Conservation (phyloP, 1,140 invertebrate genomes). For the Cardiocondyla obscurior region DNA sequence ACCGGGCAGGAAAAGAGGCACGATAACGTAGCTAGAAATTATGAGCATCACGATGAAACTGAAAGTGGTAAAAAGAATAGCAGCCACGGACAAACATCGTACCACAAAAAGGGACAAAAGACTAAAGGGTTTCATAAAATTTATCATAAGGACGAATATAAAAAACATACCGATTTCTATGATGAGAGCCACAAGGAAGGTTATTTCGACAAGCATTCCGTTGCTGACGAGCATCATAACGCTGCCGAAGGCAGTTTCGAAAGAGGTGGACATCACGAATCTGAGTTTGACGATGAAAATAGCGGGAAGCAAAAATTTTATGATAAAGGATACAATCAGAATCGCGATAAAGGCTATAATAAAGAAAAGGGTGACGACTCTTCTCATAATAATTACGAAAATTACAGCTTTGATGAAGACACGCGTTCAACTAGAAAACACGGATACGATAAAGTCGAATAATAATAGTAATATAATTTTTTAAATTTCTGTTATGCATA, state of each 20-base stretch:
- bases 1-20: slow-evolving; percentile 87
- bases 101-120: slow-evolving; percentile 88
- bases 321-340: slow-evolving; percentile 82
- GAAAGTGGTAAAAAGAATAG: slow-evolving; percentile 87
- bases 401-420: slow-evolving; percentile 80
- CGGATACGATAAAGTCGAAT: slow-evolving; percentile 72
- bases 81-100: slow-evolving; percentile 86
- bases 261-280: slow-evolving; percentile 83
- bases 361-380: slow-evolving; percentile 78
- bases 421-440: slow-evolving; percentile 78
- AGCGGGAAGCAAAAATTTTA: slow-evolving; percentile 81
- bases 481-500: background rate
- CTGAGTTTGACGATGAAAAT: slow-evolving; percentile 80
- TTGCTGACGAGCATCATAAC: slow-evolving; percentile 82
- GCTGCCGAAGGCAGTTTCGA: slow-evolving; percentile 81
- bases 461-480: background rate
- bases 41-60: slow-evolving; percentile 88
- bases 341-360: slow-evolving; percentile 79
- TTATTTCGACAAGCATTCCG: slow-evolving; percentile 85
- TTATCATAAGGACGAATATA: slow-evolving; percentile 90
- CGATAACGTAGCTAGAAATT: slow-evolving; percentile 86
- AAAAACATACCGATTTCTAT: slow-evolving; percentile 90
- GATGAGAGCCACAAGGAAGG: slow-evolving; percentile 88
- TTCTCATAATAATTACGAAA: slow-evolving; percentile 78
- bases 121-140: slow-evolving; percentile 89